Evolutionary conservation across 23 tunicate genomes (phyloP), one percentile per base, ranked within the genome.

Genomic region (Botrylloides violaceus): DNA sequence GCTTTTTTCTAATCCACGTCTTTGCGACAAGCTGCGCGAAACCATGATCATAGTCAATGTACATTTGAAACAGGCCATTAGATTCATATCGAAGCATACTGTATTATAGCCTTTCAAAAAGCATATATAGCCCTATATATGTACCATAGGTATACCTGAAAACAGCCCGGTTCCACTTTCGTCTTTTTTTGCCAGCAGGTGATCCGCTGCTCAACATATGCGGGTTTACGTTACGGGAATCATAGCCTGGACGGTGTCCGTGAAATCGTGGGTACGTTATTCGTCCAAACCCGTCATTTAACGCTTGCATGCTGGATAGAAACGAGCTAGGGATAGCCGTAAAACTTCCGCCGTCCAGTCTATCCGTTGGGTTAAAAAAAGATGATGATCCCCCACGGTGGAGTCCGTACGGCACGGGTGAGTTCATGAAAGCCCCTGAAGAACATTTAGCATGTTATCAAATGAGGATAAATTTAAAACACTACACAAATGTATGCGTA

Each of bases 81-180:
- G n/a, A n/a, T n/a, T n/a, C n/a, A n/a, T n/a, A n/a, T n/a, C n/a
- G n/a, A n/a, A 47, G 55, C 12, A 47, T 12, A 18, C 55, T 47
- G 55, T 12, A 12, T 47, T 47, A 47, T 47, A 12, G n/a, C n/a
- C 9, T 58, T 4, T 9, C 26, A 4, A 58, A 4, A 64, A 23
- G 31, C 15, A 6, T 4, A 6, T 3, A 4, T 64, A 15, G 15
- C 5, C 22, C 20, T 6, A 47, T 47, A 58, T 58, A 58, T 58
- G 26, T 6, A 25, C 22, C 66, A 27, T 37, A 34, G 35, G 29
- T 48, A 2, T 59, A 81, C 96, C 88, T 88, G 59, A 88, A 88
- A 21, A 88, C 96, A 39, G 96, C 88, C 47, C 96, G 57, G 63
- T 85, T 88, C 96, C 96, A 88, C 73, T 88, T 88, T 71, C 86